Evolutionary conservation across 2,888 invertebrate species (phyloP), one percentile per base, ranked within the genome.

Genomic region (Eumerus sabulonum): DNA sequence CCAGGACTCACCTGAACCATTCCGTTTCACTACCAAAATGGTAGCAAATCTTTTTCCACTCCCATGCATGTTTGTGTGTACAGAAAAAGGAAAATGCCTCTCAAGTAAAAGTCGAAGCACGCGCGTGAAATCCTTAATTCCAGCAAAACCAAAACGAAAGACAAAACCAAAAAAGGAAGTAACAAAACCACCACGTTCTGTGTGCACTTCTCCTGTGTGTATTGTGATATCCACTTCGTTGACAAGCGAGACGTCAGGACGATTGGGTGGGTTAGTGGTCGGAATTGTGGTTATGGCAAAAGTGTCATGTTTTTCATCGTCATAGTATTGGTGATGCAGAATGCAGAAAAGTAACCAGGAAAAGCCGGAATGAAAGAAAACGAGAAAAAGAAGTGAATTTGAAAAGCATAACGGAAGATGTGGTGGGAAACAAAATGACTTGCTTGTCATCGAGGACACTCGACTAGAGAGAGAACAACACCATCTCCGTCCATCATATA

Each of bases 51-150:
- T 2, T 27, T 27, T 4, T 27, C 27, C 27, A 27, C 59, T 48
- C 47, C 60, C 60, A 45, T 16, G 35, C n/a, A 14, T 42, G 35
- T 19, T 36, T 48, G 36, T n/a, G 16, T 27, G 1, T 47, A 38
- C 51, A 19, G 1, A 35, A 57, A 73, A 73, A 77, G 72, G 63
- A 79, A 79, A 79, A 67, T 53, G 48, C 63, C 77, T 74, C 77
- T 63, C 68, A 73, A 79, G 77, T 68, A 54, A 73, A 68, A 73
- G 68, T 79, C 74, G 57, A 79, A 79, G 77, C 77, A 79, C 77
- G 77, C 77, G 77, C 77, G 68, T 68, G 44, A 64, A 63, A 68
- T 68, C 74, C 77, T 59, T 63, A 63, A 76, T 68, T 50, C 27
- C 54, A 57, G 59, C 53, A 63, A 73, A 73, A 67, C 77, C 77